These are phyloP conservation scores for Proctacanthus coquilletti DNA, from an alignment of 1,140 invertebrate species.

Conservation along the genomic window DNA sequence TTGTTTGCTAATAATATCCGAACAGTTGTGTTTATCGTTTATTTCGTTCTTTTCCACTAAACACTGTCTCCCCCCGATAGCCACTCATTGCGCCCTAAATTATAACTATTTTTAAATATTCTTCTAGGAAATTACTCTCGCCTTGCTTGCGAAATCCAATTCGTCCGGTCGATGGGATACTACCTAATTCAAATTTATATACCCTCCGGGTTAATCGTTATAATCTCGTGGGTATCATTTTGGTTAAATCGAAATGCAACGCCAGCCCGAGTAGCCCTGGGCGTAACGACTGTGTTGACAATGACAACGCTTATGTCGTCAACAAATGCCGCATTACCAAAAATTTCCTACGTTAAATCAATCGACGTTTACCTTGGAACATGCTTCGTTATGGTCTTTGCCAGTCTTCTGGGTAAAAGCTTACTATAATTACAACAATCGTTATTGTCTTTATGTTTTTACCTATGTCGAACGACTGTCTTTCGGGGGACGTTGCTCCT, in stretches of 20 bases:
- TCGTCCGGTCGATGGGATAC: conserved; percentile 96
- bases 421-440: too few relatives aligned
- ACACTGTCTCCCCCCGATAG: too few relatives aligned
- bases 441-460: too few relatives aligned
- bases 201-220: conserved; percentile 94
- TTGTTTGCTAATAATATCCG: too few relatives aligned
- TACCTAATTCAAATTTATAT: conserved; percentile 99
- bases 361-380: conserved; percentile 97
- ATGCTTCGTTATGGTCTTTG: conserved; percentile 96
- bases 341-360: conserved; percentile 97
- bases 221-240: conserved; percentile 97
- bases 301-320: conserved; percentile 99
- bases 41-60: too few relatives aligned
- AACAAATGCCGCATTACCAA: conserved; percentile 92
- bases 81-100: too few relatives aligned
- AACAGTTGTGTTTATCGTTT: too few relatives aligned
- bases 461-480: too few relatives aligned
- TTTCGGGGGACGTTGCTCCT: too few relatives aligned
- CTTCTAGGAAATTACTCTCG: conserved; percentile 93
- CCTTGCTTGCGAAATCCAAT: conserved; percentile 93
- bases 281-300: conserved; percentile 93
- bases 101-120: too few relatives aligned
- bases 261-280: conserved; percentile 87
- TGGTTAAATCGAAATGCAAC: conserved; percentile 87
- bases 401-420: conserved; percentile 82